Evolutionary conservation across 2,888 invertebrate genomes (phyloP), one percentile per base, ranked within the genome.

Genomic region (Aphidoletes aphidimyza): DNA sequence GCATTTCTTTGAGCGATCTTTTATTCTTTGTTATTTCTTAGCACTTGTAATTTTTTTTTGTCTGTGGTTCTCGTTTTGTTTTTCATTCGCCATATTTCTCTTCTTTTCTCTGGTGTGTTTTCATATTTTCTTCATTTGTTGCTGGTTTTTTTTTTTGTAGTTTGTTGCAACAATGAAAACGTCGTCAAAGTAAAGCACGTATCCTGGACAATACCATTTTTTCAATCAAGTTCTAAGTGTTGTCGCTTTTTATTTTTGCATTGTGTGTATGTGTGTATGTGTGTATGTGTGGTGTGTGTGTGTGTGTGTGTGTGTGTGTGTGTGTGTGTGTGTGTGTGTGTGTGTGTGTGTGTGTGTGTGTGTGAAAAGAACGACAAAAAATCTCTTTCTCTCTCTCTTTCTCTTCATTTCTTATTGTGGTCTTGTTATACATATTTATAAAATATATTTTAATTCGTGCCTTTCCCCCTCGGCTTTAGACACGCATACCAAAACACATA

Each of bases 361-460:
- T 69, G 69, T 14, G 34, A 69, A 69, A 47, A 54, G 22, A 54
- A 22, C 14, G 42, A 42, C 42, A 42, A 42, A 42, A 42, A 42
- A 42, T 9, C 42, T 42, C 42, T 42, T 14, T 42, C 42, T 42
- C 42, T 42, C 42, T 42, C 69, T 69, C 14, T 22, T 11, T 54
- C 26, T 26, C 30, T 69, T 34, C 30, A 69, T 69, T 69, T 11
- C 69, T 69, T 69, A 26, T 11, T 54, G 2, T 54, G 6, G 54
- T 54, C 3, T 54, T 54, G 54, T 54, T 54, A 54, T 26, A 54
- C 54, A 54, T 54, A 54, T 54, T 54, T 54, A 69, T 14, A 69
- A 69, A 69, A 69, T 69, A 69, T 69, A 69, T 69, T 69, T 69
- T 69, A 69, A 69, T 30, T 69, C 69, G 69, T 69, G 69, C 69